Base-by-base conservation (phyloP, 2,797 vertebrate species). In the Sebastolobus alascanus region DNA sequence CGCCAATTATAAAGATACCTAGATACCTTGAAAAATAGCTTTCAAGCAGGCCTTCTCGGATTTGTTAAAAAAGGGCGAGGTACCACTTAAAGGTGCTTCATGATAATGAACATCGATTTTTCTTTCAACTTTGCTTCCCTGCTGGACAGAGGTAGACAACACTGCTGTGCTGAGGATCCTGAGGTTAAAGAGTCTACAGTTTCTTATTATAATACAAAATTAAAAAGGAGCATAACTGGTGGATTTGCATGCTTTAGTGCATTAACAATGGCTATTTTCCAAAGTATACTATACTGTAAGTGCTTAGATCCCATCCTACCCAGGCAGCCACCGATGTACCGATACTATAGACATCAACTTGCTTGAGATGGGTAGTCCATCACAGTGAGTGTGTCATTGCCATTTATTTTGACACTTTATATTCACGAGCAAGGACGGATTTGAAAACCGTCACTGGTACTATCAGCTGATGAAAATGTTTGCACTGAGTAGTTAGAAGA, bases 41-140 rank as follows among this genome's bases (percentile, higher is more conserved):
- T 80, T 77, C 43, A 37, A 50, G 46, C 75, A 58, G 27, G 27
- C 16, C 65, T 16, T 71, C 60, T 58, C 25, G 1, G 81, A 84
- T 88, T 86, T 84, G 67, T 87, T 50, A 50, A 79, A 67, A 89
- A 82, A 75, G 70, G 78, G 6, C 1, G 1, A 81, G 52, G 55
- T 46, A 61, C 68, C 55, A 35, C 31, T 82, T 50, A 81, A 81
- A 75, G 46, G 72, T 69, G 67, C 73, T 79, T 84, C 50, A 67
- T 75, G 72, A 59, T 90, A 84, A 90, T 88, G 76, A 80, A 86
- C 71, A 86, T 86, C 0, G 60, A 86, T 84, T 87, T 87, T 87
- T 63, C 65, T 79, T 79, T 89, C 65, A 78, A 70, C 65, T 73
- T 72, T 82, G 33, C 61, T 65, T 79, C 68, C 56, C 72, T 68